phyloP scores from a whole-genome alignment of 1,140 invertebrate species.

The Pogonognathellus flavescens region DNA sequence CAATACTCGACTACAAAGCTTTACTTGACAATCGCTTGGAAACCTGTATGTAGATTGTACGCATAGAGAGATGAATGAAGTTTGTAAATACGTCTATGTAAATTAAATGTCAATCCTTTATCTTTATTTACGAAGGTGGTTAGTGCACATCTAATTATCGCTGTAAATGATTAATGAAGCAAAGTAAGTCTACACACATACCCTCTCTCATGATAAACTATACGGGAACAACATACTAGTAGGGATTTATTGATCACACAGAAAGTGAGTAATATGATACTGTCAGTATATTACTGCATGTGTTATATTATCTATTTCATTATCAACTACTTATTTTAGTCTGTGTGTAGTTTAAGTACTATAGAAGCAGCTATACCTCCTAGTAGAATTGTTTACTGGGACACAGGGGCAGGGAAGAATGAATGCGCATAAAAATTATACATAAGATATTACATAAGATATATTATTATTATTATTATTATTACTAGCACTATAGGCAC shows the following conservation, averaged over 20 bases:
- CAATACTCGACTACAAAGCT: conserved; percentile 5
- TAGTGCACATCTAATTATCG: neutral
- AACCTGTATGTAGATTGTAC: neutral
- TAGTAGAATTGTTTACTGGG: neutral
- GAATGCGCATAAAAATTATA: neutral
- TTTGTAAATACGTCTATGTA: neutral
- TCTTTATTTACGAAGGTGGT: neutral
- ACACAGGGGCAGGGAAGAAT: neutral
- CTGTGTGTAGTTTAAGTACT: no score
- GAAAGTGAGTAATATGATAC: neutral
- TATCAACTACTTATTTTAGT: no score
- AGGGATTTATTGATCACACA: conserved; percentile 13
- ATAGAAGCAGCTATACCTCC: no score
- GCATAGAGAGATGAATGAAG: neutral
- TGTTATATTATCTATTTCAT: no score
- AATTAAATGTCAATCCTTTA: neutral
- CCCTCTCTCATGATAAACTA: conserved; percentile 7
- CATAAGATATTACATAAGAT: neutral
- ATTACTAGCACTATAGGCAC: no score
- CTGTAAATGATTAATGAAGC: no score
- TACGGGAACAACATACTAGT: conserved; percentile 16
- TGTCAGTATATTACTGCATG: no score
- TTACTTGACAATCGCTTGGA: conserved; percentile 27
- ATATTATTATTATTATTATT: neutral
- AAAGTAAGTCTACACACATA: neutral